A percentile compares a stretch with the other conserved stretches of the same genome.
phyloP scores from a whole-genome alignment of 2,888 invertebrate species.

The Aleiodes alternator region DNA sequence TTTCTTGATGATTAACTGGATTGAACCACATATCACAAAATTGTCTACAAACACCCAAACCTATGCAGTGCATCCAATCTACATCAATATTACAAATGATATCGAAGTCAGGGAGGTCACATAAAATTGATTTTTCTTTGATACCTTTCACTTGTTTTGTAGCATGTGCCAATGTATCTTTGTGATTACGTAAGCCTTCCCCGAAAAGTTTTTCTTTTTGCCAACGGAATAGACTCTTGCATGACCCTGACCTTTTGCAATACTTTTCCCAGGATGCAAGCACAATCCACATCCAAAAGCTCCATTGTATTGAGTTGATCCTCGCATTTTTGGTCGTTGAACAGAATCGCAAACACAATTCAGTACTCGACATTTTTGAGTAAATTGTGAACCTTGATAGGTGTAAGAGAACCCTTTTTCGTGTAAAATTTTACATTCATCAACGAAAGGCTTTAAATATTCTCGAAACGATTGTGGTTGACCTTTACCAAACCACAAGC shows the following conservation, averaged over 20 bases:
- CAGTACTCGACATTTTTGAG: neutral
- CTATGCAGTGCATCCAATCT: slow-evolving; percentile 5
- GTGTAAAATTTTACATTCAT: neutral
- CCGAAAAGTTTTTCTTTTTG: neutral
- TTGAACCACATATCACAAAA: neutral
- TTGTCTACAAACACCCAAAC: neutral
- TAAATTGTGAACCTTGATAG: neutral
- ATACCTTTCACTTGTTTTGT: too few relatives aligned
- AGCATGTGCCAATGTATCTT: neutral
- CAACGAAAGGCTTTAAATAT: neutral
- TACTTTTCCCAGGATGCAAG: neutral
- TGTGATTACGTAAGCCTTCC: neutral
- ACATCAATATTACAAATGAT: neutral
- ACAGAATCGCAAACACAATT: neutral
- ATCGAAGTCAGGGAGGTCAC: neutral
- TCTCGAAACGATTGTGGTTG: neutral
- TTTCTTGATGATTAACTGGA: neutral
- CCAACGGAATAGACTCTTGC: neutral
- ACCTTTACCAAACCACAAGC: neutral
- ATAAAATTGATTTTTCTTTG: neutral
- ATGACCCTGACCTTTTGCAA: neutral
- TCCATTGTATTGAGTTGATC: neutral
- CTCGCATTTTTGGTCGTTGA: neutral
- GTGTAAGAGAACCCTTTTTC: neutral
- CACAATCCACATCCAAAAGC: neutral